Conservation (phyloP, 2,888 invertebrate genomes). For the Synergus gifuensis region DNA sequence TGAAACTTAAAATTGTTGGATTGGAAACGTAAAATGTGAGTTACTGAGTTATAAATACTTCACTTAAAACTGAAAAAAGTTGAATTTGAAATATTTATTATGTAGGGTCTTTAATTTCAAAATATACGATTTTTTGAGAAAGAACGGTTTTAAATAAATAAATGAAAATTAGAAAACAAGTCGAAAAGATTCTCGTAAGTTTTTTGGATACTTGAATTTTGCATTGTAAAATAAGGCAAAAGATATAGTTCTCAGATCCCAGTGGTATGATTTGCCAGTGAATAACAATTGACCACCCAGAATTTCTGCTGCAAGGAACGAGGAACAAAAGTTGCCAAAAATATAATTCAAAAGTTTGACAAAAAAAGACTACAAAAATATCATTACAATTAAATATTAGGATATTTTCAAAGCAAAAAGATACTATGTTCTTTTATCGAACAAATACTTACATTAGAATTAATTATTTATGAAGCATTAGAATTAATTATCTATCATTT, state of each 20-base stretch:
- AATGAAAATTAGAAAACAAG: not conserved
- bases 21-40: not conserved
- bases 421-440: conserved; percentile 64
- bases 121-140: not conserved
- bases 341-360: conserved; percentile 64
- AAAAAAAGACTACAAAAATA: conserved; percentile 65
- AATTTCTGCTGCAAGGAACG: conserved; percentile 71
- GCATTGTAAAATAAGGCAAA: conserved; percentile 1
- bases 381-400: conserved; percentile 56
- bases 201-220: conserved; percentile 16
- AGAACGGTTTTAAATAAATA: not conserved
- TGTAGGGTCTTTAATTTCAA: too few relatives aligned
- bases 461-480: conserved; percentile 60
- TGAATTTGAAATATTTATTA: too few relatives aligned
- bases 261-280: conserved; percentile 65
- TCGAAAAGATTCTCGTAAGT: not conserved
- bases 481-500: conserved; percentile 54
- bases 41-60: not conserved
- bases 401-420: conserved; percentile 54
- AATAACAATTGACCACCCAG: conserved; percentile 68
- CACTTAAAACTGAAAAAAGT: too few relatives aligned
- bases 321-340: conserved; percentile 69
- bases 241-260: conserved; percentile 64
- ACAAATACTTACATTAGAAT: conserved; percentile 67
- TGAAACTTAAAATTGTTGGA: too few relatives aligned